Percentiles rank a stretch among this genome's conserved stretches.
phyloP scores from a whole-genome alignment of 2,888 invertebrate genomes.

The Perdita meconis region DNA sequence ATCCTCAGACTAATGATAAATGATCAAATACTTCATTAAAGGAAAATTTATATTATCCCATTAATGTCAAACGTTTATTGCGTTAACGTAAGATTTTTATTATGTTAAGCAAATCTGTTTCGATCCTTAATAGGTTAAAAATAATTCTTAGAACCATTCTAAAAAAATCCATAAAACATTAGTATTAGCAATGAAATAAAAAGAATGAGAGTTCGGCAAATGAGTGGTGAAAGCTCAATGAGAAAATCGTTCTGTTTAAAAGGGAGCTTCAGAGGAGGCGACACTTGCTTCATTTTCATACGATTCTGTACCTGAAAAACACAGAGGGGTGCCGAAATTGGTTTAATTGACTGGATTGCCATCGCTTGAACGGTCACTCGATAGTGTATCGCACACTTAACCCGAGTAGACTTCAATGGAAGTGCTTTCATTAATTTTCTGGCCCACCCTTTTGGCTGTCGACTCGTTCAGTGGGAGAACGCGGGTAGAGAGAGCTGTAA shows the following conservation, averaged over 20 bases:
- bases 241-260: background rate
- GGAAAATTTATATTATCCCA: no score
- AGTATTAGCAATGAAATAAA: background rate
- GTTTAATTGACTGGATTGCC: conserved; percentile 73
- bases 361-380: conserved; percentile 50
- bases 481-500: background rate
- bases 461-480: conserved; percentile 30
- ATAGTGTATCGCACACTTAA: conserved; percentile 59
- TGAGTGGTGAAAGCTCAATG: background rate
- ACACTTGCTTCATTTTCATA: conserved; percentile 24
- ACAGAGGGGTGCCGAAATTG: conserved; percentile 70
- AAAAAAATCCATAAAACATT: no score
- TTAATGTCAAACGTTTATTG: no score
- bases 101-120: no score
- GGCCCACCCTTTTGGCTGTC: conserved; percentile 20
- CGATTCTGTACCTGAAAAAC: conserved; percentile 38
- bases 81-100: no score
- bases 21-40: no score
- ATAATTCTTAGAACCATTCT: background rate
- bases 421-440: conserved; percentile 64
- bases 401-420: conserved; percentile 60
- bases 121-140: no score
- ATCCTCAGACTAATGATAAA: no score
- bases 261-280: conserved; percentile 21
- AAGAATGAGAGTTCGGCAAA: background rate